Evolutionary conservation across 2,888 invertebrate species (phyloP).

Genomic region (Desoria tigrina): DNA sequence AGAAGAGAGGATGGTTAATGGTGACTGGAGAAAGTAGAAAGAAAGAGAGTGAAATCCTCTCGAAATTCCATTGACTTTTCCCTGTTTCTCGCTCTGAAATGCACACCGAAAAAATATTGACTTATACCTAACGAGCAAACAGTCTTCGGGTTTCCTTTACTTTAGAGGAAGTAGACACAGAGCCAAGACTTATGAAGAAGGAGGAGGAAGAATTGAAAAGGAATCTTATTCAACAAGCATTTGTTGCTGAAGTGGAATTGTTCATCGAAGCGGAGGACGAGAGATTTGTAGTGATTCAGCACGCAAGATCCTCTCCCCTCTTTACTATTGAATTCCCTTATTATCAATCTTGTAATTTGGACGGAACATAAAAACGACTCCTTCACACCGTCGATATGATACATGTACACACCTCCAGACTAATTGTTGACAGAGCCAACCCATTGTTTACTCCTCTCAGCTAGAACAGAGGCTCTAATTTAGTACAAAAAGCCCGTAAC

Average conservation of each 20-base stretch:
- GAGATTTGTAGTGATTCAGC: conserved; percentile 51
- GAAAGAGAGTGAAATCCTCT: conserved; percentile 15
- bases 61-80: conserved; percentile 17
- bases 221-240: conserved; percentile 52
- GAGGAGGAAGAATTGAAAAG: conserved; percentile 7
- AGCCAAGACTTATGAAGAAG: background rate
- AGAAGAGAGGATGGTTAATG: conserved; percentile 14
- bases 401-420: background rate
- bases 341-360: background rate
- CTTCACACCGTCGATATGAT: background rate
- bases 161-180: no score
- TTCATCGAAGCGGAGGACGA: conserved; percentile 47
- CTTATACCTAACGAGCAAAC: conserved; percentile 13
- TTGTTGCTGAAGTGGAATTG: conserved; percentile 51
- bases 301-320: conserved; percentile 43
- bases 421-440: background rate
- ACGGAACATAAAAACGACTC: no score
- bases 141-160: conserved; percentile 10
- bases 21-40: conserved; percentile 4
- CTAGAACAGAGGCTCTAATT: no score
- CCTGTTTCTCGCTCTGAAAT: conserved; percentile 19
- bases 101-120: conserved; percentile 24
- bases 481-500: no score
- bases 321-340: background rate
- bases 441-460: conserved; percentile 1